Base-by-base conservation (phyloP, 2,113 vertebrate genomes). In the Cettia cetti region DNA sequence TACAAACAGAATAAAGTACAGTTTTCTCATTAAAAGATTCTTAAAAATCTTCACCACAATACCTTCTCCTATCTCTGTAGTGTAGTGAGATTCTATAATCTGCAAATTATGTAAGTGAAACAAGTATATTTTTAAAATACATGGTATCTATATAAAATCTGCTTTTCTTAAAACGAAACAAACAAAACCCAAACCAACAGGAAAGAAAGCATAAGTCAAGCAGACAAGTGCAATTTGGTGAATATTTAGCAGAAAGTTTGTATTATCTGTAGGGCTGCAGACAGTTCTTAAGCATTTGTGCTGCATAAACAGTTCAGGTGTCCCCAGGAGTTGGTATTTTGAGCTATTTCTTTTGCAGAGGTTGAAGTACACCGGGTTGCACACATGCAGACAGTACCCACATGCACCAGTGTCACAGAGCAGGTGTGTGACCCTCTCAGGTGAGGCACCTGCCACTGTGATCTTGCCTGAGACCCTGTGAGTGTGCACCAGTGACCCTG, bases 221-320 rank as follows among this genome's bases (percentile, higher is more conserved):
- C 18, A 61, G 69, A 49, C 6, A 27, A 60, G 26, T 45, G 20
- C 31, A 66, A 33, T 76, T 76, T 63, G 31, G 17, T 59, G 68
- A 61, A 42, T 19, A 53, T 26, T 57, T 9, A 64, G 63, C 44
- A 60, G 57, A n/a, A 83, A 45, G 13, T 68, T 50, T 35, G 12
- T 53, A 11, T 40, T 45, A 26, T 17, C 79, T 79, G 11, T 9
- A 45, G 70, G 22, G 13, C 4, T 82, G 47, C 68, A 86, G n/a
- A 31, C 8, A 71, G 22, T 17, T 79, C 31, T 79, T 49, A 59
- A 0, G 0, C 30, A 16, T 54, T 63, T 18, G 2, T 23, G 17
- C 24, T 63, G 35, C 53, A 54, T 61, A 61, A 65, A 30, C 12
- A n/a, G 52, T 42, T 59, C 68, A 85, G 61, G 68, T 39, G 18